Base-by-base conservation (phyloP, 2,888 invertebrate species). In the Synanthedon vespiformis region DNA sequence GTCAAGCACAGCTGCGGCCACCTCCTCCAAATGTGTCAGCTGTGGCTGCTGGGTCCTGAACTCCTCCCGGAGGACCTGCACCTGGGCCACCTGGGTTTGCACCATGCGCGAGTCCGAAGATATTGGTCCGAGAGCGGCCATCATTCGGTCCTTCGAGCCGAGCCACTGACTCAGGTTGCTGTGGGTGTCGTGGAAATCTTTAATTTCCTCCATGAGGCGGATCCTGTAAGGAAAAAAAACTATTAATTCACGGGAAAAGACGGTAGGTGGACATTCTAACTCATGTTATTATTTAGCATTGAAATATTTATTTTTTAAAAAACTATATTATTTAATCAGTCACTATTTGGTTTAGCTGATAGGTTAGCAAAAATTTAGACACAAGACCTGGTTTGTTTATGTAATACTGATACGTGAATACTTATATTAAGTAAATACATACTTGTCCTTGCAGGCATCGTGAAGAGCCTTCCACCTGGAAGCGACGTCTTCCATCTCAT, bases 101-200 rank as follows among this genome's bases (percentile, higher is more conserved):
- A 98, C 96, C 93, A 98, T 95, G 53, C 97, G 90, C 0, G 97
- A 96, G 79, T 99, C 98, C 0, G 97, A 95, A 0, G 97, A 97
- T 66, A 99, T 97, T 0, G 98, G 98, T 14, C 98, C 98, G 0
- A 99, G 88, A 0, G 97, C 98, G 0, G 94, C 92, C 80, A 99
- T 89, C 97, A 99, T 98, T 63, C 96, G 93, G 67, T 98, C 97
- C 81, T 99, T 99, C 60, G 96, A 94, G 34, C 90, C 90, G 49
- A 98, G 88, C 98, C 98, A 99, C 53, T 92, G 92, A 6, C 92
- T 90, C 54, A 98, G 88, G 59, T 92, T 93, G 70, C 93, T 94
- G 72, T 95, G 93, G 0, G 94, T 94, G 69, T 97, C 97, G 63
- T 95, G 92, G 90, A 98, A 96, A 75, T 96, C 95, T 65, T 95